Conservation (phyloP, 2,888 invertebrate species). For the Aleiodes leptofemur region DNA sequence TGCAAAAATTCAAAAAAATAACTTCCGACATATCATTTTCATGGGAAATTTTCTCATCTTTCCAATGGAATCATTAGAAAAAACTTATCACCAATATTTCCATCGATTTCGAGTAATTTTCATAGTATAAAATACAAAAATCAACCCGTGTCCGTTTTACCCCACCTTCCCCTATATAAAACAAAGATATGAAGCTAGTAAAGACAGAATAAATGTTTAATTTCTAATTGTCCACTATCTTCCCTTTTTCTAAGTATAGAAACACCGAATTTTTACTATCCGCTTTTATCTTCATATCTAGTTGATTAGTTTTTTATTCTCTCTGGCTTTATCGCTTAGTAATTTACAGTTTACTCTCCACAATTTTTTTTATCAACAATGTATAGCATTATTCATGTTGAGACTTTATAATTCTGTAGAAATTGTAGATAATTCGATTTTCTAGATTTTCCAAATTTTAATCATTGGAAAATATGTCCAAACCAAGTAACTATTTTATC, state of each 20-base stretch:
- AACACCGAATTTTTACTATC: neutral
- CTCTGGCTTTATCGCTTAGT: slow-evolving; percentile 9
- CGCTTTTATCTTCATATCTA: slow-evolving; percentile 26
- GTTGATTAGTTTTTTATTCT: slow-evolving; percentile 1
- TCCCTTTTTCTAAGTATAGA: neutral
- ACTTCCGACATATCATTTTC: too few species aligned
- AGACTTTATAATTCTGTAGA: too few species aligned
- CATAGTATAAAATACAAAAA: too few species aligned
- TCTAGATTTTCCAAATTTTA: too few species aligned
- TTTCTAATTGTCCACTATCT: neutral
- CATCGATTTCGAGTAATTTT: too few species aligned
- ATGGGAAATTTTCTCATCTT: too few species aligned
- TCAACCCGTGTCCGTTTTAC: too few species aligned
- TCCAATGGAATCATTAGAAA: too few species aligned
- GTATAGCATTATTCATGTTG: neutral
- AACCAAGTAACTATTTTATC: neutral
- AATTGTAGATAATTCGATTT: neutral
- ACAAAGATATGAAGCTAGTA: slow-evolving; percentile 4
- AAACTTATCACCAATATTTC: too few species aligned
- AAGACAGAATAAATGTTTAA: neutral
- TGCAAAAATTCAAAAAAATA: too few species aligned
- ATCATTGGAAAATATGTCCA: neutral
- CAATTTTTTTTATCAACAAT: neutral
- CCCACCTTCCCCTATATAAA: neutral
- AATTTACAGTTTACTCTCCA: neutral